Evolutionary conservation across 2,797 vertebrate species (phyloP).

Genomic region (Sebastes baramenuke): DNA sequence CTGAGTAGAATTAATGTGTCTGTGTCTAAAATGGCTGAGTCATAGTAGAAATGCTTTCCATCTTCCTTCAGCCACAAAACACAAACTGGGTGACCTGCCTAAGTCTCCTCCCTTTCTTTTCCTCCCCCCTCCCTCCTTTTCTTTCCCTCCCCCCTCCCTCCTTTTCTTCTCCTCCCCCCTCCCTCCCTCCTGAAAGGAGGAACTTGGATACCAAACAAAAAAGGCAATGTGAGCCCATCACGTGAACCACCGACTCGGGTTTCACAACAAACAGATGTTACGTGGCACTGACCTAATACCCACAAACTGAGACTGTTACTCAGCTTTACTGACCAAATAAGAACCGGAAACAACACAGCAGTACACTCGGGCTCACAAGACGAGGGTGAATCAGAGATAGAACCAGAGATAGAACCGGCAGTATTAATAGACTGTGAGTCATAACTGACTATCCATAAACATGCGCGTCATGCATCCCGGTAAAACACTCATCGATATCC

Average conservation of each 20-base stretch:
- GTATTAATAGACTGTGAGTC: slow-evolving; percentile 32
- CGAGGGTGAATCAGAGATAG: not conserved
- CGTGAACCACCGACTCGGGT: slow-evolving; percentile 85
- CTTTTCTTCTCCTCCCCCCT: no score
- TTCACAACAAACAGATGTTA: slow-evolving; percentile 98
- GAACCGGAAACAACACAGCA: slow-evolving; percentile 19
- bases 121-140: not conserved
- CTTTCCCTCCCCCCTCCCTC: not conserved
- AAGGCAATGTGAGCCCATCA: slow-evolving; percentile 83
- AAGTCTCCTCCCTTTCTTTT: slow-evolving; percentile 19
- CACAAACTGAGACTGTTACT: slow-evolving; percentile 42
- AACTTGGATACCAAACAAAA: slow-evolving; percentile 86
- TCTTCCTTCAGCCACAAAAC: slow-evolving; percentile 56
- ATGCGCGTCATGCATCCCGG: not conserved
- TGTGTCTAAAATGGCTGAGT: slow-evolving; percentile 65
- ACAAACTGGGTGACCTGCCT: slow-evolving; percentile 62
- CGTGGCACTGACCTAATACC: slow-evolving; percentile 70
- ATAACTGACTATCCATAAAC: not conserved
- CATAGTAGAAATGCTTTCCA: slow-evolving; percentile 66
- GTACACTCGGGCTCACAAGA: slow-evolving; percentile 6
- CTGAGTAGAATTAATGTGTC: slow-evolving; percentile 1
- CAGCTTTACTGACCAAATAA: slow-evolving; percentile 31
- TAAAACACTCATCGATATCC: not conserved
- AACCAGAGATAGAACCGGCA: no score
- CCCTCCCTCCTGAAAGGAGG: slow-evolving; percentile 66